Percentiles rank a stretch among this genome's conserved stretches.
Conservation (phyloP, 1,140 invertebrate species). For the Aphidius ervi region DNA sequence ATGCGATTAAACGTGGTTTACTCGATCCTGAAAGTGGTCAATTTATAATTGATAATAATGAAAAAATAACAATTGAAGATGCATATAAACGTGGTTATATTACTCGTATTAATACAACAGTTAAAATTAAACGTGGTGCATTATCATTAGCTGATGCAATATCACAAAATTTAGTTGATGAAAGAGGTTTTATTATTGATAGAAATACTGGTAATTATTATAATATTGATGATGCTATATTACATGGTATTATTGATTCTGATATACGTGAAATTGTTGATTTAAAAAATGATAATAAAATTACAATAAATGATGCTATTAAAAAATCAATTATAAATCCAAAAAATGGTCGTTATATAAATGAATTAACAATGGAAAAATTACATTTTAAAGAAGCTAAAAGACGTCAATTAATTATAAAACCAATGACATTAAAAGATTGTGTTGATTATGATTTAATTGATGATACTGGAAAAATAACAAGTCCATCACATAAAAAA, state of each 20-base stretch:
- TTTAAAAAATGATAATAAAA: slow-evolving; percentile 68
- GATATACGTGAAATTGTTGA: slow-evolving; percentile 77
- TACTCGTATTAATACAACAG: slow-evolving; percentile 64
- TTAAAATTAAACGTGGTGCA: slow-evolving; percentile 68
- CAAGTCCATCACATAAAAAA: slow-evolving; percentile 71
- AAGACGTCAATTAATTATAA: slow-evolving; percentile 72
- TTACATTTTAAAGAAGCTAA: slow-evolving; percentile 76
- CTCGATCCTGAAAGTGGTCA: slow-evolving; percentile 75
- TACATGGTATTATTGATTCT: slow-evolving; percentile 71
- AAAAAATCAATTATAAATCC: slow-evolving; percentile 71
- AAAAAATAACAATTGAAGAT: slow-evolving; percentile 72
- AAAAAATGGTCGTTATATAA: slow-evolving; percentile 73
- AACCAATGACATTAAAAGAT: slow-evolving; percentile 88
- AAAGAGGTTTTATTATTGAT: slow-evolving; percentile 75
- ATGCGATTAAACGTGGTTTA: slow-evolving; percentile 74
- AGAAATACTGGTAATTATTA: slow-evolving; percentile 77
- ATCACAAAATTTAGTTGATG: slow-evolving; percentile 74
- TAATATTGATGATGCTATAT: slow-evolving; percentile 73
- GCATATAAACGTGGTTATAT: slow-evolving; percentile 72
- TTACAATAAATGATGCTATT: slow-evolving; percentile 78
- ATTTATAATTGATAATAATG: slow-evolving; percentile 62
- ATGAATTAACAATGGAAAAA: slow-evolving; percentile 69
- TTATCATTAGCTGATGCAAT: slow-evolving; percentile 79
- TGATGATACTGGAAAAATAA: slow-evolving; percentile 72
- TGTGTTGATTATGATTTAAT: slow-evolving; percentile 76